phyloP scores from a whole-genome alignment of 1,140 invertebrate species.

The Microplitis mediator region DNA sequence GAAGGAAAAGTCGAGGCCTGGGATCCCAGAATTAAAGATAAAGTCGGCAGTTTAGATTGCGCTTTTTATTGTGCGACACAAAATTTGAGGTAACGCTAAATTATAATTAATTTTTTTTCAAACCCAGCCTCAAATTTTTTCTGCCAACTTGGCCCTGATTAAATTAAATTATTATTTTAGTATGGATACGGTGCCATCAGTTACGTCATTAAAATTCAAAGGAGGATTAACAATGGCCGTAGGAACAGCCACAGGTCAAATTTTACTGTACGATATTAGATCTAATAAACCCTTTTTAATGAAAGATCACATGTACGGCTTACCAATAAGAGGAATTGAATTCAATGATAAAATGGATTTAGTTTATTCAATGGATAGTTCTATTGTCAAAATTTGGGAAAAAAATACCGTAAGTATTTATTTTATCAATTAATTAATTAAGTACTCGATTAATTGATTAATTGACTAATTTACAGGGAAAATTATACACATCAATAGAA shows the following conservation, averaged over 20 bases:
- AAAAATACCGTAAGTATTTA: constrained; percentile 76
- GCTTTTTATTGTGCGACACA: constrained; percentile 74
- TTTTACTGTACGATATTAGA: constrained; percentile 93
- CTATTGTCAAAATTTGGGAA: constrained; percentile 95
- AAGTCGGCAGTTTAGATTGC: constrained; percentile 85
- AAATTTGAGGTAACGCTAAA: constrained; percentile 66
- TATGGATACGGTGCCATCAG: constrained; percentile 71
- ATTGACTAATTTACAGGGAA: constrained; percentile 71
- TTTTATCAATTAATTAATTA: constrained; percentile 25
- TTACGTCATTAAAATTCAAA: constrained; percentile 82
- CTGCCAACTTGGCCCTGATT: background rate
- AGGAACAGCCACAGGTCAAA: constrained; percentile 91
- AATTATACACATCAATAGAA: constrained; percentile 93
- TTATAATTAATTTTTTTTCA: constrained; percentile 27
- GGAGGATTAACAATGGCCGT: constrained; percentile 87
- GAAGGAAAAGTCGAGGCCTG: constrained; percentile 94
- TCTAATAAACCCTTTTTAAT: constrained; percentile 85
- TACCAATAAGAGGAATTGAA: constrained; percentile 88
- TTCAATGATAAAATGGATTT: constrained; percentile 84
- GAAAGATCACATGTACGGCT: constrained; percentile 95
- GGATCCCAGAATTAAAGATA: constrained; percentile 83
- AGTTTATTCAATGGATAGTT: constrained; percentile 90
- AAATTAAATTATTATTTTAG: constrained; percentile 49
- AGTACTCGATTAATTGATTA: constrained; percentile 15
- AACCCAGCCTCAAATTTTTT: too few species aligned